Evolutionary conservation across 53 echinoderm and acorn worm species (phyloP), one percentile per base, ranked within the genome.

Genomic region (Antedon mediterranea): DNA sequence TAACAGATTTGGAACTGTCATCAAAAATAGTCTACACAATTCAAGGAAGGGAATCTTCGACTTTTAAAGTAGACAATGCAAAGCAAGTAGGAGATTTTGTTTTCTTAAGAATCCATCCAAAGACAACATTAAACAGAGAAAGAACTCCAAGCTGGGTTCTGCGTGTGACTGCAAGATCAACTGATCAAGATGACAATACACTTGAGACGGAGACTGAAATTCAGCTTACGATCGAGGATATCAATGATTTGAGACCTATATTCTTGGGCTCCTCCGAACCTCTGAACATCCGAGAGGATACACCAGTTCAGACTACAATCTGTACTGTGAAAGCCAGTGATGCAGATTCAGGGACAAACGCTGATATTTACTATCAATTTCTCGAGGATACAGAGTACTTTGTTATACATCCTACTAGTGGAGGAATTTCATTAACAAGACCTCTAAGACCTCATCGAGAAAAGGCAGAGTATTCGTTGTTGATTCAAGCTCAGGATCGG

Each of bases 331-430:
- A 89, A 76, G 97, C 97, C 4, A 88, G 86, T 15, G 97, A 97
- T 78, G 92, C 97, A 26, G 97, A 97, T 75, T 84, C 87, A 37
- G 97, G 97, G 30, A 89, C 83, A 71, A 97, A 97, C 43, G 97
- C 92, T 20, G 97, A 97, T 82, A 89, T 97, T 42, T 97, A 97
- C 75, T 97, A 97, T 80, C 90, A 90, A 82, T 89, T 97, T 74
- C 85, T 88, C 43, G 79, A 81, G 72, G 73, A 82, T 33, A 89
- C 89, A 20, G 80, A 89, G 43, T 71, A 79, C 44, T 97, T 97
- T 88, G 89, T 92, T 34, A 97, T 97, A 27, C 97, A 97, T 75
- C 92, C 97, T 14, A 92, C 97, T 18, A 97, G 92, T 78, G 97
- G 97, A 28, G 86, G 83, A 29, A 92, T 97, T 26, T 89, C 92